phyloP scores from a whole-genome alignment of 2,888 invertebrate species.

The Perithous albicinctus region DNA sequence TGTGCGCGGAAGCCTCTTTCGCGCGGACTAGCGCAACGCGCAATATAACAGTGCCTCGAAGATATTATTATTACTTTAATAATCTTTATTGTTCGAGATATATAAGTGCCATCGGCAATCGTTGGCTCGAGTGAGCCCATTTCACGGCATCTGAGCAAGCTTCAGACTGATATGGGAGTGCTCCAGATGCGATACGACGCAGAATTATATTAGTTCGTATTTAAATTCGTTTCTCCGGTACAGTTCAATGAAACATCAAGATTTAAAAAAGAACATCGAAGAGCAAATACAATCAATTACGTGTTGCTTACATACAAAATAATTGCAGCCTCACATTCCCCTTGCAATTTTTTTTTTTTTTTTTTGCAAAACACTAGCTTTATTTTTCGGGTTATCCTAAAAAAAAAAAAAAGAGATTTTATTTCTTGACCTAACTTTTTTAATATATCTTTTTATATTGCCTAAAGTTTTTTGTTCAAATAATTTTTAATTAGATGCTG shows the following conservation, averaged over 20 bases:
- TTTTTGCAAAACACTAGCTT: background rate
- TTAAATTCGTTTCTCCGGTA: constrained; percentile 26
- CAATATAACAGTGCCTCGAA: constrained; percentile 36
- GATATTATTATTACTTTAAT: background rate
- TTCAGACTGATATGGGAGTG: constrained; percentile 19
- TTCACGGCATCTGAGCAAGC: background rate
- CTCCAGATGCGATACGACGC: constrained; percentile 6
- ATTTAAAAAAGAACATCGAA: background rate
- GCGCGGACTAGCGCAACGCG: background rate
- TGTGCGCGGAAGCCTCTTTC: background rate
- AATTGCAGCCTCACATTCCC: background rate
- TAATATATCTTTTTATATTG: background rate
- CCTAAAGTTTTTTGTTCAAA: background rate
- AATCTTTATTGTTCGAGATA: background rate
- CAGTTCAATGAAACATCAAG: constrained; percentile 22
- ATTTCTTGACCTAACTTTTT: background rate
- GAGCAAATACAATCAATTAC: background rate
- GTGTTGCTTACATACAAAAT: background rate
- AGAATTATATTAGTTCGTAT: constrained; percentile 31
- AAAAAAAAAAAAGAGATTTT: too few relatives aligned
- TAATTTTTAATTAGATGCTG: background rate
- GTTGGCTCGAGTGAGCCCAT: background rate
- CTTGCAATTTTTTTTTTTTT: background rate
- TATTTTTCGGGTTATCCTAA: too few relatives aligned
- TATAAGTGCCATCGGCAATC: background rate